phyloP scores from a whole-genome alignment of 2,113 vertebrate genomes.

The Cyprinodon variegatus region DNA sequence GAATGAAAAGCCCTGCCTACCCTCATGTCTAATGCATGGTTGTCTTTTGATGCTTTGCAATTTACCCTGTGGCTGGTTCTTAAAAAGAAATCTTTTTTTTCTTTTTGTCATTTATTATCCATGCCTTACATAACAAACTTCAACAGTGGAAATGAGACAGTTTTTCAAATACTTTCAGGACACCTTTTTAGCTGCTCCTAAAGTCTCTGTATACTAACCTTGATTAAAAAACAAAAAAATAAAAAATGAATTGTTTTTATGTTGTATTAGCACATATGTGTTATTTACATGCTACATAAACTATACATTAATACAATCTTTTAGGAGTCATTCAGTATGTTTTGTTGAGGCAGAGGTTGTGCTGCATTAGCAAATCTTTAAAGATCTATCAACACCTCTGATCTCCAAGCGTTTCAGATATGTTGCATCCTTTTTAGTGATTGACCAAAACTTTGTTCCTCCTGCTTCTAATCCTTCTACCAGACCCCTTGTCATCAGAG shows the following conservation, averaged over 20 bases:
- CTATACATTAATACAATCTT: conserved; percentile 35
- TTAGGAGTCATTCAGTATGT: conserved; percentile 50
- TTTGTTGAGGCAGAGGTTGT: conserved; percentile 29
- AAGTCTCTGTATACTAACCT: conserved; percentile 44
- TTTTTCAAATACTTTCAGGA: conserved; percentile 63
- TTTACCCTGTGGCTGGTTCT: conserved; percentile 71
- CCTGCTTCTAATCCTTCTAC: conserved; percentile 71
- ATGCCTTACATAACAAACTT: conserved; percentile 74
- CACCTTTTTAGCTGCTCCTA: conserved; percentile 47
- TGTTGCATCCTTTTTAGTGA: conserved; percentile 68
- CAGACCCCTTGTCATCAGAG: conserved; percentile 75
- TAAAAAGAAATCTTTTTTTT: conserved; percentile 51
- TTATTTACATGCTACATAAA: conserved; percentile 42
- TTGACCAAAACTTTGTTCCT: conserved; percentile 71
- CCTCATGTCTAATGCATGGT: conserved; percentile 75
- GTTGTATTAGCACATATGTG: conserved; percentile 14
- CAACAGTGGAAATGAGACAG: conserved; percentile 66
- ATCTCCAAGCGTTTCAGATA: conserved; percentile 66
- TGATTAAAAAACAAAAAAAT: conserved; percentile 50
- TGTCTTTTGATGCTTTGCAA: conserved; percentile 78
- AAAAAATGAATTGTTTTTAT: conserved; percentile 11
- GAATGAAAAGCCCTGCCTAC: conserved; percentile 44
- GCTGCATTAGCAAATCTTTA: conserved; percentile 53
- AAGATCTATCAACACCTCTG: conserved; percentile 67
- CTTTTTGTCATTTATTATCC: conserved; percentile 72